These are phyloP conservation scores for Dascillus cervinus DNA, from an alignment of 2,888 invertebrate genomes.

Conservation along the genomic window DNA sequence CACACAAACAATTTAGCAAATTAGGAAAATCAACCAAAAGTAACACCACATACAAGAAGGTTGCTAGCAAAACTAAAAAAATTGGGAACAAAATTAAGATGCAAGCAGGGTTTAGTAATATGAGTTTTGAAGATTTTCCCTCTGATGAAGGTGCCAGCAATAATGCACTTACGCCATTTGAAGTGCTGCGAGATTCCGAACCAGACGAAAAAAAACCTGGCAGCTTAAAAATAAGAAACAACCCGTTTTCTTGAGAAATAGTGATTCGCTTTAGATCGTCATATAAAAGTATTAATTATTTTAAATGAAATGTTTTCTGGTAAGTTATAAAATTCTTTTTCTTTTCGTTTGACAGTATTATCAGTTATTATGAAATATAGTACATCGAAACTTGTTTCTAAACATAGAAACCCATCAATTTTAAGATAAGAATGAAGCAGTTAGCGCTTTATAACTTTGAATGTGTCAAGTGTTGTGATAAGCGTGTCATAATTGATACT, in stretches of 20 bases:
- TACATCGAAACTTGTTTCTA: too few species aligned
- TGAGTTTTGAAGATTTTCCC: conserved; percentile 69
- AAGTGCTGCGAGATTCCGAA: conserved; percentile 52
- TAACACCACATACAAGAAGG: conserved; percentile 27
- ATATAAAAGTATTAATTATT: conserved; percentile 16
- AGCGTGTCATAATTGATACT: too few species aligned
- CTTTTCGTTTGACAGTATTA: too few species aligned
- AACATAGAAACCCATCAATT: too few species aligned
- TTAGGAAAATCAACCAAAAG: conserved; percentile 30
- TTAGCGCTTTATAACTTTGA: too few species aligned
- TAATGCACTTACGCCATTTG: conserved; percentile 51
- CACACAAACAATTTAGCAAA: conserved; percentile 23
- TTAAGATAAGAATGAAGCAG: too few species aligned
- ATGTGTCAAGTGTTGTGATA: too few species aligned
- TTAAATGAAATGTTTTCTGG: too few species aligned
- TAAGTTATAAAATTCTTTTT: too few species aligned
- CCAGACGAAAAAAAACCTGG: conserved; percentile 45
- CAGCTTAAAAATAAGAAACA: conserved; percentile 43
- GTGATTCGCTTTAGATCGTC: conserved; percentile 16
- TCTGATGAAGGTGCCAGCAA: conserved; percentile 52
- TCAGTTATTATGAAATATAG: too few species aligned
- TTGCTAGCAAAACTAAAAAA: conserved; percentile 29
- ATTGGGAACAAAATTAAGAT: conserved; percentile 25
- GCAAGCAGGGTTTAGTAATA: conserved; percentile 59
- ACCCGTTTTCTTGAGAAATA: conserved; percentile 46